phyloP scores from a whole-genome alignment of 1,140 invertebrate genomes.

The Homalodisca vitripennis region DNA sequence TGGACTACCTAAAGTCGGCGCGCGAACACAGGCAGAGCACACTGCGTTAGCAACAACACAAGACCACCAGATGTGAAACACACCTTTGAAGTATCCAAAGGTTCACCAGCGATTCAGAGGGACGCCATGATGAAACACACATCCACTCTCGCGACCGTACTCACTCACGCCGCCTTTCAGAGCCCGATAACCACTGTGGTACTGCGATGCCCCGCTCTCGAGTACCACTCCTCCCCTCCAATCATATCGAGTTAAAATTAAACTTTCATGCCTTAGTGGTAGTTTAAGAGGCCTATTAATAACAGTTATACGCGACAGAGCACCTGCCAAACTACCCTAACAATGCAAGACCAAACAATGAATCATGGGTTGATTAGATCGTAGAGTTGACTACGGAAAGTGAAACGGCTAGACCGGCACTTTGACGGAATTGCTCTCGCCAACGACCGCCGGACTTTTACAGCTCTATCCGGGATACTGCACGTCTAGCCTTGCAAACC shows the following conservation, averaged over 20 bases:
- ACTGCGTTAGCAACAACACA: too few relatives aligned
- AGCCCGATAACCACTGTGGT: not conserved
- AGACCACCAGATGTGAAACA: not conserved
- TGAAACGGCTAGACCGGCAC: too few relatives aligned
- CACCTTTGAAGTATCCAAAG: constrained; percentile 18
- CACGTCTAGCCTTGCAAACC: too few relatives aligned
- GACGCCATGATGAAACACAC: constrained; percentile 10
- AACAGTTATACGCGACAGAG: not conserved
- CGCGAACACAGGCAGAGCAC: not conserved
- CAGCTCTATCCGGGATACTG: too few relatives aligned
- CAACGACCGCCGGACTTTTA: too few relatives aligned
- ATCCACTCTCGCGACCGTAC: constrained; percentile 4
- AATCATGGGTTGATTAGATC: too few relatives aligned
- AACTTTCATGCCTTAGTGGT: constrained; percentile 23
- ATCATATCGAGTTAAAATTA: constrained; percentile 9
- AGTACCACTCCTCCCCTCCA: not conserved
- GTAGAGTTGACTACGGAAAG: too few relatives aligned
- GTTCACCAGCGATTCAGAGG: not conserved
- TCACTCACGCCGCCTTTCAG: not conserved
- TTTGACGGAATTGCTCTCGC: too few relatives aligned
- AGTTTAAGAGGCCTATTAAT: constrained; percentile 20
- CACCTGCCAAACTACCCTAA: too few relatives aligned
- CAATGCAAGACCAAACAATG: not conserved
- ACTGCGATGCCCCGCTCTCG: not conserved
- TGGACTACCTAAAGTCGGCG: not conserved